These are phyloP conservation scores for Eueremaeus valkanovi DNA, from an alignment of 2,888 invertebrate species.

Conservation along the genomic window DNA sequence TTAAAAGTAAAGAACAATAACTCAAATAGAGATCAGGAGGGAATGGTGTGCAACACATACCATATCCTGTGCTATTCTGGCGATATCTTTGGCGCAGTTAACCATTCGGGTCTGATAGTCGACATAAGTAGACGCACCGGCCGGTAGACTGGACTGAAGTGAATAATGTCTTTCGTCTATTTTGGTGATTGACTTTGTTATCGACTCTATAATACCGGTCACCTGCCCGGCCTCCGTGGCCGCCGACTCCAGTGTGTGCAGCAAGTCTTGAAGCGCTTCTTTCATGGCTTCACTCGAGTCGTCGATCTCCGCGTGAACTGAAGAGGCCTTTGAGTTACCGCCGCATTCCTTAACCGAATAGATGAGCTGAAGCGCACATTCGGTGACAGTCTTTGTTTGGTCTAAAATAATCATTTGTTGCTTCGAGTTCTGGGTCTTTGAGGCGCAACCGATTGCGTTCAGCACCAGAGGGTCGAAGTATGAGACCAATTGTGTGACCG, in stretches of 20 bases:
- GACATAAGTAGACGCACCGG: constrained; percentile 61
- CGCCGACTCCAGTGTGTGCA: constrained; percentile 71
- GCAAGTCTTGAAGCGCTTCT: constrained; percentile 69
- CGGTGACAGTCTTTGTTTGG: constrained; percentile 88
- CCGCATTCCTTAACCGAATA: constrained; percentile 80
- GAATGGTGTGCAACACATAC: constrained; percentile 54
- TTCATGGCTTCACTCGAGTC: constrained; percentile 71
- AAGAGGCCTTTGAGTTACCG: constrained; percentile 83
- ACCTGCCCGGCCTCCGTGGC: constrained; percentile 85
- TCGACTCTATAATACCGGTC: constrained; percentile 79
- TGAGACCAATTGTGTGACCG: constrained; percentile 61
- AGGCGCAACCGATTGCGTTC: constrained; percentile 73
- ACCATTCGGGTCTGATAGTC: constrained; percentile 98
- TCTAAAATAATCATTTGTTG: constrained; percentile 82
- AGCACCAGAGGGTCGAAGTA: constrained; percentile 81
- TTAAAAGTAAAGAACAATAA: not conserved
- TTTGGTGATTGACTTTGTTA: constrained; percentile 80
- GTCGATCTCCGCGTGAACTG: constrained; percentile 76
- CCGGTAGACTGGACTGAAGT: not conserved
- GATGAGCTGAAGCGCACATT: constrained; percentile 80
- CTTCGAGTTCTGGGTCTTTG: constrained; percentile 78
- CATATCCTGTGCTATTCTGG: constrained; percentile 87
- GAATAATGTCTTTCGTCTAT: constrained; percentile 58
- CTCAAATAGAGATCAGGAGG: constrained; percentile 8
- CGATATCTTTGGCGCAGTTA: constrained; percentile 86